Conservation (phyloP, 2,888 invertebrate genomes). For the Trileptium ribeirensis region DNA sequence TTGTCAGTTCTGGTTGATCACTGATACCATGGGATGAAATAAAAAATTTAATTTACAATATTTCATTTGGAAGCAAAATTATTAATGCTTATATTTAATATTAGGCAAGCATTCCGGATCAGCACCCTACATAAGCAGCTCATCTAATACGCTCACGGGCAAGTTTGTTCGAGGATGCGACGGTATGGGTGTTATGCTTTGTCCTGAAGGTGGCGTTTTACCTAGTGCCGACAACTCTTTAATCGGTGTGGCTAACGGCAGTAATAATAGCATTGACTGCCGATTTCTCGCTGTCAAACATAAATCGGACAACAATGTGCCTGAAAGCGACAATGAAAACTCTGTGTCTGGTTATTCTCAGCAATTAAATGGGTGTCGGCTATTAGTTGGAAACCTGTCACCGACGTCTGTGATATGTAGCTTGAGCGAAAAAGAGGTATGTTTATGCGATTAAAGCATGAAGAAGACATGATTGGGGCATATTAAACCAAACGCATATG, state of each 20-base stretch:
- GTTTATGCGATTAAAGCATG: too few species aligned
- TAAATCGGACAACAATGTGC: neutral
- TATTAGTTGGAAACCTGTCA: neutral
- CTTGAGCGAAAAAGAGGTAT: neutral
- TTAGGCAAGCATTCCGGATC: too few species aligned
- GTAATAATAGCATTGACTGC: neutral
- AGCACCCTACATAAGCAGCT: too few species aligned
- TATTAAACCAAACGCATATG: too few species aligned
- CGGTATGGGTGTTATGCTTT: neutral
- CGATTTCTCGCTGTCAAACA: too few species aligned
- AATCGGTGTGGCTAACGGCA: neutral
- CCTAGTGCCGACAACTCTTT: neutral
- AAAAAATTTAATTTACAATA: too few species aligned
- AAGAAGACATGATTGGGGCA: too few species aligned
- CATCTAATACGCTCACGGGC: neutral
- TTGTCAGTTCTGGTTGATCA: too few species aligned
- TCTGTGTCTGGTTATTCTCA: neutral
- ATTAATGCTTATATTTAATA: too few species aligned
- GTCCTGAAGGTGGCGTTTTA: neutral
- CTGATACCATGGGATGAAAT: too few species aligned
- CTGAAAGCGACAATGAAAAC: neutral
- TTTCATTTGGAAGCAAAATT: too few species aligned
- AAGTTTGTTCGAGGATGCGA: neutral
- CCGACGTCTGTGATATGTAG: neutral
- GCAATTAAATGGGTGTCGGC: neutral